A percentile compares a stretch with the other conserved stretches of the same genome.
Conservation (phyloP, 2,797 vertebrate genomes). For the Aldrovandia affinis region DNA sequence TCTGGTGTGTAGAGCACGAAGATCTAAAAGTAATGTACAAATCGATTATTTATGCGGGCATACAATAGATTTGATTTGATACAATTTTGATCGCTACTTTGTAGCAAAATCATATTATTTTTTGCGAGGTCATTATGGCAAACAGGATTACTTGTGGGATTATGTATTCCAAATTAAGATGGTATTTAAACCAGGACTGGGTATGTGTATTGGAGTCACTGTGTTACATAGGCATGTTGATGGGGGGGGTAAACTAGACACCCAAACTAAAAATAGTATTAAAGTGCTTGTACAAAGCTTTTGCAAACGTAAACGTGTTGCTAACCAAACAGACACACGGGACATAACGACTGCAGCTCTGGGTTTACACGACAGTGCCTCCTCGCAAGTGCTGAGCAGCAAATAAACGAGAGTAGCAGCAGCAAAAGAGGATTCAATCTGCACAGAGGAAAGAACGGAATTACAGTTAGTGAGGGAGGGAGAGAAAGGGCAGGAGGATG, state of each 20-base stretch:
- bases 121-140: neutral
- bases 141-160: neutral
- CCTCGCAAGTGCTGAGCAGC: slow-evolving; percentile 58
- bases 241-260: neutral
- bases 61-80: neutral
- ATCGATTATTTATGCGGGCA: neutral
- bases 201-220: neutral
- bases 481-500: slow-evolving; percentile 64
- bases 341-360: neutral
- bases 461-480: slow-evolving; percentile 57
- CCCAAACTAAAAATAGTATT: neutral
- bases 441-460: slow-evolving; percentile 70
- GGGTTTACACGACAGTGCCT: slow-evolving; percentile 43
- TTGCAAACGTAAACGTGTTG: neutral
- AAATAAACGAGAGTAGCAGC: slow-evolving; percentile 55
- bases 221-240: neutral
- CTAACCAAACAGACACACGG: neutral
- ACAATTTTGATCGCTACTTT: neutral
- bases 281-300: neutral
- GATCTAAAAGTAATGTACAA: neutral
- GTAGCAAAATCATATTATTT: neutral
- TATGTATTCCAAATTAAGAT: slow-evolving; percentile 3
- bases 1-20: neutral
- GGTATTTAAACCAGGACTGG: neutral
- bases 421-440: slow-evolving; percentile 56